phyloP scores from a whole-genome alignment of 2,888 invertebrate species.

The Cepaea hortensis region DNA sequence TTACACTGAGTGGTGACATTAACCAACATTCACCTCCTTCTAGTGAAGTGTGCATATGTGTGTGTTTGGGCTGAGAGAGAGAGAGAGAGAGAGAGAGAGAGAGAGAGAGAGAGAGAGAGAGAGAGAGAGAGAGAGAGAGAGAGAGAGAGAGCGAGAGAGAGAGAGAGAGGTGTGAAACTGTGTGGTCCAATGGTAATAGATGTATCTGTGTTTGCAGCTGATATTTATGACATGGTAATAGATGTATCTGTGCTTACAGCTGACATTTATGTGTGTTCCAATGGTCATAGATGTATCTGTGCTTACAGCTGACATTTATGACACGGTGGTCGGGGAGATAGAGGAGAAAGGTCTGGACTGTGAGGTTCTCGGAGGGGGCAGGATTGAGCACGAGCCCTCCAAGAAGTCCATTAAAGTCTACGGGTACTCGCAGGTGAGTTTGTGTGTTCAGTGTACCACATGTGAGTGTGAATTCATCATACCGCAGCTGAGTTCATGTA shows the following conservation, averaged over 20 bases:
- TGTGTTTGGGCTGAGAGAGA: too few species aligned
- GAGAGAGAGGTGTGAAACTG: too few species aligned
- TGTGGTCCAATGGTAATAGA: too few species aligned
- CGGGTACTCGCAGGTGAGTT: constrained; percentile 88
- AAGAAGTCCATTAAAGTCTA: constrained; percentile 90
- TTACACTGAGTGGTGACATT: too few species aligned
- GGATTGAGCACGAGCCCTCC: constrained; percentile 88
- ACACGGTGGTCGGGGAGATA: constrained; percentile 76
- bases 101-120: too few species aligned
- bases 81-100: too few species aligned
- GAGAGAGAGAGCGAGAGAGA: too few species aligned
- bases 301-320: constrained; percentile 86
- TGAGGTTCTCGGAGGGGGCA: constrained; percentile 94
- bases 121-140: too few species aligned
- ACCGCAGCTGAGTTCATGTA: too few species aligned
- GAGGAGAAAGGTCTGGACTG: constrained; percentile 80
- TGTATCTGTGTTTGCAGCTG: constrained; percentile 82
- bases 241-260: constrained; percentile 77
- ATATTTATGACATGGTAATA: constrained; percentile 86
- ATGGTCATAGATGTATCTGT: neutral
- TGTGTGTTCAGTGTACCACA: neutral
- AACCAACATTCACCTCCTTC: too few species aligned
- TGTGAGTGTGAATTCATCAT: too few species aligned
- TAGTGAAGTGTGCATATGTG: too few species aligned
- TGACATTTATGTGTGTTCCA: constrained; percentile 82